Conservation (phyloP, 2,113 vertebrate species). For the Pontoporia blainvillei region DNA sequence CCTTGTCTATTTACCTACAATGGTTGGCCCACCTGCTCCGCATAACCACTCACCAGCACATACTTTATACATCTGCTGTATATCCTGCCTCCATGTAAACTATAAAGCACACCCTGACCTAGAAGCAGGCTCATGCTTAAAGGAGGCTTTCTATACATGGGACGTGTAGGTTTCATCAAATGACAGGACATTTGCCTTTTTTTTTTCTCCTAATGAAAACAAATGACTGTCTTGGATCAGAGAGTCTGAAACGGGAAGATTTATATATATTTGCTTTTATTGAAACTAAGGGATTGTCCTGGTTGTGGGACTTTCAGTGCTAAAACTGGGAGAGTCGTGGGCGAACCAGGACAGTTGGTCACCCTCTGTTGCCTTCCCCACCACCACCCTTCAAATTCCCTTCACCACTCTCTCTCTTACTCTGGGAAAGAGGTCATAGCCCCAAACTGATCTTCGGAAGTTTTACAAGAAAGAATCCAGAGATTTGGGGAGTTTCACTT, state of each 20-base stretch:
- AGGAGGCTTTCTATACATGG: not conserved
- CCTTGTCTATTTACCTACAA: not conserved
- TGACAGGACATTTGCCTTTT: not conserved
- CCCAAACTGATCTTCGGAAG: not conserved
- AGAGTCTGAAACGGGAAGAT: not conserved
- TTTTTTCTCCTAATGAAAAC: not conserved
- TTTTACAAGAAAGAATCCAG: not conserved
- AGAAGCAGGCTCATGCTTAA: not conserved
- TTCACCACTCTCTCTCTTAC: not conserved
- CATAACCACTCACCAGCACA: too few relatives aligned
- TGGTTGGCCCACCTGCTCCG: not conserved
- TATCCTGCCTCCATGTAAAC: not conserved
- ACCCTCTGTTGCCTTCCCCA: not conserved
- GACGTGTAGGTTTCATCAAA: not conserved
- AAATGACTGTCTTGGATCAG: not conserved
- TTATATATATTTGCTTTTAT: not conserved
- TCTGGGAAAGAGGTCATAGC: not conserved
- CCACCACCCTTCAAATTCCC: not conserved
- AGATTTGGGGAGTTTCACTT: not conserved
- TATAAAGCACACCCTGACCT: not conserved
- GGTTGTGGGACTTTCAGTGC: not conserved
- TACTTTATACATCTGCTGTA: rapidly evolving
- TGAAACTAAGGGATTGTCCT: not conserved
- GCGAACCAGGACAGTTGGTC: not conserved
- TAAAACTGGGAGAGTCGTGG: not conserved